Conservation (phyloP, 2,113 vertebrate genomes). For the Cepphus grylle region DNA sequence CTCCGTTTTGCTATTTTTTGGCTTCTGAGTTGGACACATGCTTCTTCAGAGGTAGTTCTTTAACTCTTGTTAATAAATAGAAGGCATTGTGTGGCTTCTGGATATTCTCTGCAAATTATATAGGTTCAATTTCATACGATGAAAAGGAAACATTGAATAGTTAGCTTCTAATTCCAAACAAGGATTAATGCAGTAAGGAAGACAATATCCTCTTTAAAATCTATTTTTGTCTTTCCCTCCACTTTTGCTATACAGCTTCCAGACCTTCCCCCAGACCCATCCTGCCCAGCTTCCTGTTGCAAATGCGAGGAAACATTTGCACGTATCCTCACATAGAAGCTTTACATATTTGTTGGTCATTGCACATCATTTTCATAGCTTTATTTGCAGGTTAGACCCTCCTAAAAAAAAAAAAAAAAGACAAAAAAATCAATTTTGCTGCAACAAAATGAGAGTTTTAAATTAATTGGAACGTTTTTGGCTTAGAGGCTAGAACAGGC, state of each 20-base stretch:
- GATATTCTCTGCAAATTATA: conserved; percentile 13
- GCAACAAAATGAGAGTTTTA: not conserved
- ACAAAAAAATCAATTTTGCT: not conserved
- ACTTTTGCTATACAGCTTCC: conserved; percentile 42
- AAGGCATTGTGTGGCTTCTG: conserved; percentile 6
- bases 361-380: not conserved
- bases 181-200: conserved; percentile 44
- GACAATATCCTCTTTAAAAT: conserved; percentile 62
- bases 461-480: not conserved
- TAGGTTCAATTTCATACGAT: not conserved
- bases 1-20: not conserved
- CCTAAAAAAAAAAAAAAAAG: not conserved
- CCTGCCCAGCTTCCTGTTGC: conserved; percentile 49
- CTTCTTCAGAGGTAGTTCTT: not conserved
- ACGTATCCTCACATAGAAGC: not conserved
- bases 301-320: conserved; percentile 24
- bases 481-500: not conserved
- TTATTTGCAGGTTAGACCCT: not conserved
- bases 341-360: not conserved
- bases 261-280: conserved; percentile 51
- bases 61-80: not conserved
- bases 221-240: conserved; percentile 55
- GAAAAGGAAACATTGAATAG: conserved; percentile 23
- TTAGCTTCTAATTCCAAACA: conserved; percentile 26
- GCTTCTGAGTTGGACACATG: not conserved